Conservation (phyloP, 2,113 vertebrate species). For the Pedionomus torquatus region DNA sequence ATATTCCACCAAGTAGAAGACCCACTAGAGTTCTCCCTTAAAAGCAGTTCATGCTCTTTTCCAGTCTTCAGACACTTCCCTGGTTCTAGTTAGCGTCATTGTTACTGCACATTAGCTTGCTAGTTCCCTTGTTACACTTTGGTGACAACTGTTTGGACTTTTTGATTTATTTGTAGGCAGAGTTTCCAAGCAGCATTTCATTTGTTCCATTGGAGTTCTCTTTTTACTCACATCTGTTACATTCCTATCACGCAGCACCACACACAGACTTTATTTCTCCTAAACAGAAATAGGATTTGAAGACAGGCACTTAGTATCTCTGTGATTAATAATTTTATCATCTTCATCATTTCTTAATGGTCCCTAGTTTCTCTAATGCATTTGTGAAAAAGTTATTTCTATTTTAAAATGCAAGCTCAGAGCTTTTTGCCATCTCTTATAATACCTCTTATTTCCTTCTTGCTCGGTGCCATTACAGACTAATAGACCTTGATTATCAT, state of each 20-base stretch:
- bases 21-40: neutral
- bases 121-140: neutral
- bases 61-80: neutral
- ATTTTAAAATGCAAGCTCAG: neutral
- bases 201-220: neutral
- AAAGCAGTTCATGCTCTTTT: neutral
- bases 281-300: neutral
- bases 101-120: conserved; percentile 14
- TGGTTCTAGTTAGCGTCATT: neutral
- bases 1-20: neutral
- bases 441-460: neutral
- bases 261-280: neutral
- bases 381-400: conserved; percentile 5
- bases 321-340: conserved; percentile 47
- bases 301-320: conserved; percentile 12
- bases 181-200: neutral
- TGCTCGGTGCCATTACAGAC: neutral
- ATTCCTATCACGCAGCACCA: neutral
- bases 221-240: conserved; percentile 17
- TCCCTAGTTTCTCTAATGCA: conserved; percentile 1
- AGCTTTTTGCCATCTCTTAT: neutral
- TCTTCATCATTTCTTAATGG: conserved; percentile 34
- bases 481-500: neutral
- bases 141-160: neutral
- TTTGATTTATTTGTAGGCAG: conserved; percentile 10